Base-by-base conservation (phyloP, 2,888 invertebrate species). In the Peribatodes rhomboidaria region DNA sequence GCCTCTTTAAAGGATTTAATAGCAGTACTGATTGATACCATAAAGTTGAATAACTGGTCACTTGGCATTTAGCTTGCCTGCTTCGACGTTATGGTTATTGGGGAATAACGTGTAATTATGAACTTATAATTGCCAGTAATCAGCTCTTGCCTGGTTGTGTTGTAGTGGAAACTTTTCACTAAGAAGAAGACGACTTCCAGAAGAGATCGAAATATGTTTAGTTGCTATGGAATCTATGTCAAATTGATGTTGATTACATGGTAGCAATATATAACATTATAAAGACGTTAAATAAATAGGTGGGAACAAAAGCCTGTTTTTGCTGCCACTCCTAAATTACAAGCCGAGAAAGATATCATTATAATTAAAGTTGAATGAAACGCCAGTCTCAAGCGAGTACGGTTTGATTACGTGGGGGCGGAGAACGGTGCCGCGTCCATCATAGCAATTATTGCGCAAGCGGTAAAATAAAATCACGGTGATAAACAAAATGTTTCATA, bases 401-500 rank as follows among this genome's bases (percentile, higher is more conserved):
- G 53, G 54, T 65, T 52, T 71, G 65, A 68, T 66, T 70, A 74
- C 57, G 69, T 56, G 63, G 67, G 62, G 67, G 73, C 69, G 72
- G 70, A 66, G 68, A 65, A 60, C 66, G 67, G 68, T 62, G 74
- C 67, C 64, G 71, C 68, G 70, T 73, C 70, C 74, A 78, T 80
- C 81, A 73, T 59, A 69, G 72, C 77, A 81, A 81, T 81, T 75
- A 86, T 87, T 89, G 81, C 86, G 83, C 83, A 90, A 89, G 83
- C 77, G 75, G 77, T 86, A 82, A 84, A 85, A 86, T 83, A 84
- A 86, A 87, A 86, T 81, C 79, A 71, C 77, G 74, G 65, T 74
- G 78, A 83, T 86, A 87, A 87, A 86, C 86, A 80, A 55, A 61
- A 84, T 76, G 83, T 89, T 88, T 89, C 86, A 87, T 87, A 89